phyloP scores from a whole-genome alignment of 1,140 invertebrate genomes.

The Patella vulgata region DNA sequence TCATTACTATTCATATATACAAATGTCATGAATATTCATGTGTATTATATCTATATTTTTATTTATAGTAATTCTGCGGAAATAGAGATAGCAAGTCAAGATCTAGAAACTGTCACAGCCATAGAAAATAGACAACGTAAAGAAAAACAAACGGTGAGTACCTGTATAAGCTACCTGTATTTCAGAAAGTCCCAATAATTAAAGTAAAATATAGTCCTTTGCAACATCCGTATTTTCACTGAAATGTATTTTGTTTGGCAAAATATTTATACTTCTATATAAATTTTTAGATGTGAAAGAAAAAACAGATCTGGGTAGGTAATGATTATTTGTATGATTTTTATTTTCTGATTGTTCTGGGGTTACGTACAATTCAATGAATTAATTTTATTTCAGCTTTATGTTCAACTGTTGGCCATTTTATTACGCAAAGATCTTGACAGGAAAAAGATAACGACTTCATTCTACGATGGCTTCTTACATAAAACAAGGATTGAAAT shows the following conservation, averaged over 20 bases:
- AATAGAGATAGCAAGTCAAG: conserved; percentile 11
- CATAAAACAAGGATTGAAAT: conserved; percentile 45
- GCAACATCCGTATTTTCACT: too few species aligned
- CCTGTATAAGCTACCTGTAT: too few species aligned
- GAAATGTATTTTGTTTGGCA: too few species aligned
- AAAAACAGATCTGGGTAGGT: not conserved
- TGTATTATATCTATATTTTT: too few species aligned
- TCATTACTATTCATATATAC: too few species aligned
- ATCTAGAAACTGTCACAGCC: conserved; percentile 3
- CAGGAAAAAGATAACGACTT: conserved; percentile 40
- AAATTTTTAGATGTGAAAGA: too few species aligned
- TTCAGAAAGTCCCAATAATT: too few species aligned
- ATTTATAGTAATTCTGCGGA: conserved; percentile 10
- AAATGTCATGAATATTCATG: too few species aligned
- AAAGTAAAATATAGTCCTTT: too few species aligned
- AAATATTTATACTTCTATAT: too few species aligned
- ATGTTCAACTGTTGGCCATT: conserved; percentile 41
- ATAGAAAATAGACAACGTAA: conserved; percentile 3
- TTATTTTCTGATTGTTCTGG: conserved; percentile 3
- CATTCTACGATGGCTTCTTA: conserved; percentile 39
- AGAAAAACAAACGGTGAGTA: conserved; percentile 31
- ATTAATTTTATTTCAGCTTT: conserved; percentile 39
- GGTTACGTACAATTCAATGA: too few species aligned
- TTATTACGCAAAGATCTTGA: conserved; percentile 42
- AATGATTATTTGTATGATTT: not conserved